Conservation (phyloP, 2,113 vertebrate genomes). For the Chloropsis cyanopogon region DNA sequence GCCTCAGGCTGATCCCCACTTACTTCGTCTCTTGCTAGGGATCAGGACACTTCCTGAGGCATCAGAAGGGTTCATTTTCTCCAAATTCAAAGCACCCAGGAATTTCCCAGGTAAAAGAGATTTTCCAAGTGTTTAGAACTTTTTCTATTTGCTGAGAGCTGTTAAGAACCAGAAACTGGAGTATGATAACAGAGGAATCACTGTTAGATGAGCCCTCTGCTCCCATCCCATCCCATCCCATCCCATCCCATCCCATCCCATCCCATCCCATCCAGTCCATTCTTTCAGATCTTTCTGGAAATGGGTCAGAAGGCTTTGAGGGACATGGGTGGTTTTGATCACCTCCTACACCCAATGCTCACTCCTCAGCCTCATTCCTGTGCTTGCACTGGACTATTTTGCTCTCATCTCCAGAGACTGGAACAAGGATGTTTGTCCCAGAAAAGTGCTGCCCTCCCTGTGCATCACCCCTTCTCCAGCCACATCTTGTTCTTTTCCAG, state of each 20-base stretch:
- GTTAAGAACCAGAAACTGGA: neutral
- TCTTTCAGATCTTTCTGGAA: neutral
- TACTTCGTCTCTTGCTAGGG: rapidly evolving
- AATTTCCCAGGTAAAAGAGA: neutral
- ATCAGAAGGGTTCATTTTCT: neutral
- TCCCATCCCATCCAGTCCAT: neutral
- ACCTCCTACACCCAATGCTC: neutral
- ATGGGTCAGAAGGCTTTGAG: neutral
- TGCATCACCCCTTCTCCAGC: neutral
- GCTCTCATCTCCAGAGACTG: neutral
- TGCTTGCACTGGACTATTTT: neutral
- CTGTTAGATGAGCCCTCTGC: neutral
- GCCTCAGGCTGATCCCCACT: neutral
- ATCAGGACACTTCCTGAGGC: neutral
- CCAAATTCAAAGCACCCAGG: neutral
- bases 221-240: neutral
- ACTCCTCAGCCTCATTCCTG: neutral
- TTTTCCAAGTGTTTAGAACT: neutral
- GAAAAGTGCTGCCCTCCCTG: neutral
- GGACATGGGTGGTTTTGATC: neutral
- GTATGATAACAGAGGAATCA: neutral
- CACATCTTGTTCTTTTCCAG: neutral
- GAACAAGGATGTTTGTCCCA: neutral
- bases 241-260: neutral
- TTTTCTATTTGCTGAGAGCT: neutral